Evolutionary conservation across 2,888 invertebrate genomes (phyloP), one percentile per base, ranked within the genome.

Genomic region (Agrochola lychnidis): DNA sequence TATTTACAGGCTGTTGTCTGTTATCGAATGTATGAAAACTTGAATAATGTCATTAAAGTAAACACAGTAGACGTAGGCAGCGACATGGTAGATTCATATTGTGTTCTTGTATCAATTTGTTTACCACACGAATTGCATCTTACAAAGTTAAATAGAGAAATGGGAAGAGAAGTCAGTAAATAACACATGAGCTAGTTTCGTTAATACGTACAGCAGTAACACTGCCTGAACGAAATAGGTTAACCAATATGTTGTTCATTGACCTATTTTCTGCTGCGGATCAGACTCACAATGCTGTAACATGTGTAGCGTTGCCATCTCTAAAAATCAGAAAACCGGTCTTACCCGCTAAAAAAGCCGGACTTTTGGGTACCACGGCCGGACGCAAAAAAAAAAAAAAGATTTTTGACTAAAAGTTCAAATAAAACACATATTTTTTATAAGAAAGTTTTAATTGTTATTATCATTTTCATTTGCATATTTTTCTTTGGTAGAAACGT

Each of bases 221-320:
- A 70, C 25, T 70, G 70, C 19, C 2, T n/a, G 19, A 79, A 25
- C 30, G 42, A 64, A 73, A 73, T 42, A 5, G 66, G 66, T 72
- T 72, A 66, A 10, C 57, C 30, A 67, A 61, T 79, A 79, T 51
- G 16, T 7, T 67, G 19, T 4, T 56, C 45, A 62, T 73, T 80
- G 80, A 71, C 80, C 56, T 66, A 79, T 67, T 56, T 73, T 56
- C 62, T 40, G 19, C 3, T 40, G 40, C 10, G 40, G n/a, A 72
- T 40, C 66, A 45, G 45, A 79, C 16, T 36, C 42, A 30, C 14
- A 57, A 57, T 42, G 5, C 56, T 51, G 19, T 67, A 76, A 40
- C 30, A 30, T 45, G 25, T 4, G 30, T n/a, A n/a, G n/a, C n/a
- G n/a, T n/a, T n/a, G n/a, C n/a, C n/a, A n/a, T n/a, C n/a, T n/a